Conservation (phyloP, 2,888 invertebrate genomes). For the Eustalomyia histrio region DNA sequence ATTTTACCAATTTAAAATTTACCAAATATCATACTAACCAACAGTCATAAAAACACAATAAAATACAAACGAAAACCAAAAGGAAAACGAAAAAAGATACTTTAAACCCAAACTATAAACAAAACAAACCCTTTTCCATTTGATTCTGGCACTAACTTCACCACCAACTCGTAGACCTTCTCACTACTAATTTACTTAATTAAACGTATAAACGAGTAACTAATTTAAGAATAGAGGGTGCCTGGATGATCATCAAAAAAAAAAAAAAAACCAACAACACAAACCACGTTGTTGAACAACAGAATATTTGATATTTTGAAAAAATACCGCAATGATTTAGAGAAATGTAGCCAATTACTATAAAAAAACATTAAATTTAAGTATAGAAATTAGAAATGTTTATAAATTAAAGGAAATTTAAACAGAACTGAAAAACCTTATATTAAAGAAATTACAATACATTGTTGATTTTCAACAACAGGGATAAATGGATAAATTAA, state of each 20-base stretch:
- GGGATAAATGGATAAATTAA: not conserved
- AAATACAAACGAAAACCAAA: slow-evolving; percentile 27
- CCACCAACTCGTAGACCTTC: not conserved
- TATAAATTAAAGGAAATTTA: slow-evolving; percentile 8
- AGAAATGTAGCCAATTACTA: slow-evolving; percentile 38
- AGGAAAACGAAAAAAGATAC: not conserved
- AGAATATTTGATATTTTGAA: slow-evolving; percentile 17
- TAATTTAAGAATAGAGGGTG: slow-evolving; percentile 62
- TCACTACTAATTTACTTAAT: slow-evolving; percentile 63
- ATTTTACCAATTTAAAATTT: too few relatives aligned
- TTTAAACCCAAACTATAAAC: slow-evolving; percentile 4
- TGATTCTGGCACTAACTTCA: too few relatives aligned
- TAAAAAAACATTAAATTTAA: slow-evolving; percentile 20
- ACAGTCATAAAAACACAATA: slow-evolving; percentile 41
- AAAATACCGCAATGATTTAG: slow-evolving; percentile 51
- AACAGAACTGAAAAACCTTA: not conserved
- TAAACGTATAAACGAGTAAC: slow-evolving; percentile 64
- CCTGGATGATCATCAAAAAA: slow-evolving; percentile 28
- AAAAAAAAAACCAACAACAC: slow-evolving; percentile 21
- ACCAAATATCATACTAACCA: too few relatives aligned
- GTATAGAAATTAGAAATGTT: slow-evolving; percentile 42
- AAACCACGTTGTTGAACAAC: slow-evolving; percentile 23
- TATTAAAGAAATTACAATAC: slow-evolving; percentile 3
- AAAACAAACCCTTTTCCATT: slow-evolving; percentile 9
- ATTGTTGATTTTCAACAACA: not conserved